These are phyloP conservation scores for Lepidochrysops patricia DNA, from an alignment of 2,888 invertebrate genomes.

Conservation along the genomic window DNA sequence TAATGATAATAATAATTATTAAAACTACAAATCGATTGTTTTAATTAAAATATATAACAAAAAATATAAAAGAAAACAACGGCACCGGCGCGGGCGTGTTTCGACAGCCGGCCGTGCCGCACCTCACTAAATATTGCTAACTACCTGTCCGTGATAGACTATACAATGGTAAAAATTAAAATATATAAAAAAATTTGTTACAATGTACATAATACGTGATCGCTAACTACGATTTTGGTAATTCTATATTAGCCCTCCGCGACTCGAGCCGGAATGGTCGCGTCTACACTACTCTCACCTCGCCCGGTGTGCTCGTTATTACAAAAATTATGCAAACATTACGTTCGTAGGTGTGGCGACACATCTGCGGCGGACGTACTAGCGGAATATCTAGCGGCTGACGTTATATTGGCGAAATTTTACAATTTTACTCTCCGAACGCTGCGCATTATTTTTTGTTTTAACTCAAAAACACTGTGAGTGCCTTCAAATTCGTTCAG, in stretches of 20 bases:
- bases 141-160: conserved; percentile 65
- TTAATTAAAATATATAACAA: conserved; percentile 74
- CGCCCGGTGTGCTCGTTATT: conserved; percentile 1
- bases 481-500: neutral
- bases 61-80: conserved; percentile 59
- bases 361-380: no score
- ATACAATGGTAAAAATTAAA: conserved; percentile 75
- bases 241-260: conserved; percentile 61
- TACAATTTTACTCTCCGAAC: no score
- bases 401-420: no score
- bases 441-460: no score
- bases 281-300: neutral
- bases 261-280: conserved; percentile 32
- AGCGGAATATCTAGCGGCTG: no score
- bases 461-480: no score
- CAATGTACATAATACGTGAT: conserved; percentile 73
- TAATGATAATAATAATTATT: no score
- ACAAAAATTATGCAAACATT: neutral
- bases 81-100: conserved; percentile 43
- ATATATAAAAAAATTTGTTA: conserved; percentile 67
- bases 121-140: conserved; percentile 55
- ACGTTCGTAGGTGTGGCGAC: no score
- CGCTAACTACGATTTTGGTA: conserved; percentile 72
- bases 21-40: conserved; percentile 73
- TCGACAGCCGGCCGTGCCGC: conserved; percentile 42